Conservation (phyloP, 1,140 invertebrate species). For the Philopotamus ludificatus region DNA sequence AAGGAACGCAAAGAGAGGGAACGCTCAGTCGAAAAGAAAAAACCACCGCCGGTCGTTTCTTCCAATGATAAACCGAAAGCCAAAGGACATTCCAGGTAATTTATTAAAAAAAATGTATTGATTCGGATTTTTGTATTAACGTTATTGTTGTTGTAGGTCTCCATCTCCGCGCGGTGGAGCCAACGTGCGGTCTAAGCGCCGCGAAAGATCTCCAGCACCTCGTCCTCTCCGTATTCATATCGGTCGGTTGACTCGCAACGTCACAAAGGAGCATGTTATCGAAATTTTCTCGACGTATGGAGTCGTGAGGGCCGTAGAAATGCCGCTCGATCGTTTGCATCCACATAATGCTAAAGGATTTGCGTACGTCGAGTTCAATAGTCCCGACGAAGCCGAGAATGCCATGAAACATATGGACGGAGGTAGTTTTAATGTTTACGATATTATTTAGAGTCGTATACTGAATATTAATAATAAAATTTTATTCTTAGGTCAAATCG, state of each 20-base stretch:
- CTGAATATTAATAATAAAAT: not conserved
- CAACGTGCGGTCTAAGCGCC: conserved; percentile 57
- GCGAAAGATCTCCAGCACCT: conserved; percentile 81
- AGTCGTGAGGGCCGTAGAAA: conserved; percentile 84
- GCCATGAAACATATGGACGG: conserved; percentile 99
- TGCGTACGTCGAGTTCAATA: conserved; percentile 94
- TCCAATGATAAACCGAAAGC: conserved; percentile 60
- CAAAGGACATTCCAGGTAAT: conserved; percentile 57
- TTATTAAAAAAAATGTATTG: no score
- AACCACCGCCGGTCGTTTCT: conserved; percentile 48
- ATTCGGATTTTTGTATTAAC: not conserved
- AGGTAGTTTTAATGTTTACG: conserved; percentile 56
- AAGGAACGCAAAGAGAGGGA: conserved; percentile 56
- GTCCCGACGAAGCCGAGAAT: conserved; percentile 93
- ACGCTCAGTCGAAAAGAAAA: conserved; percentile 52
- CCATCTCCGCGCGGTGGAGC: conserved; percentile 54
- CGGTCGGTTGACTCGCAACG: conserved; percentile 86
- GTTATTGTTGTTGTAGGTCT: conserved; percentile 26
- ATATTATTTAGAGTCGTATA: conserved; percentile 1
- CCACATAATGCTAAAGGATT: conserved; percentile 83
- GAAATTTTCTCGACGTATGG: conserved; percentile 97
- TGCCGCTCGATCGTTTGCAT: conserved; percentile 84
- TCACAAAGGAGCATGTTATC: conserved; percentile 87
- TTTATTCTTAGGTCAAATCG: conserved; percentile 65
- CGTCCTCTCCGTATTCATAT: conserved; percentile 90